Base-by-base conservation (phyloP, 2,888 invertebrate species). In the Elgonia sp. region DNA sequence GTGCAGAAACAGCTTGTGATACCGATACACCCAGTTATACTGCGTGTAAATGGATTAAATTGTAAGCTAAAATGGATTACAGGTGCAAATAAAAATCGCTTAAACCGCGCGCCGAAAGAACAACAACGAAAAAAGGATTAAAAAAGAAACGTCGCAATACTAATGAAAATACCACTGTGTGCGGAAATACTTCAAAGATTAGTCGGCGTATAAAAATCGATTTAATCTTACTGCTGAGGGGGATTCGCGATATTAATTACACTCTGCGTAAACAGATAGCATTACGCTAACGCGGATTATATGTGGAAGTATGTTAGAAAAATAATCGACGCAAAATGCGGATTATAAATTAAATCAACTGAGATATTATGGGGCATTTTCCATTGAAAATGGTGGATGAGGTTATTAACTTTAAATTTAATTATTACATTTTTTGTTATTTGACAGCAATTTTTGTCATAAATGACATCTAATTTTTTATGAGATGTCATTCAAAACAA, bases 51-150 rank as follows among this genome's bases (percentile, higher is more conserved):
- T 72, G 81, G 81, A 81, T 81, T 81, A 72, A 72, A 53, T 46
- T 72, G 62, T 81, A 63, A 72, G 72, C 81, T 29, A 63, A 72
- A 72, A 72, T 63, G 63, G 72, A 81, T 72, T 72, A 81, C 63
- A 50, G 12, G 81, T 55, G 9, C 63, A 53, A 72, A 81, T 81
- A 53, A 72, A 81, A 81, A 63, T 63, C 72, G 21, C 40, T 29
- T 70, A 21, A 77, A 77, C 53, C 50, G 39, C 65, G 18, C 37
- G 53, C 10, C 8, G 76, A 39, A 75, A 76, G 39, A 37, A 39
- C 42, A 46, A 4, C 2, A 62, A 37, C 14, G 29, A 29, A 29
- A 29, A 29, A 29, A 29, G 29, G 29, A 29, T 3, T 29, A 29
- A 1, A 29, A 29, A 29, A 29, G 29, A 29, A 29, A 29, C 29